These are phyloP conservation scores for Gonioctena quinquepunctata DNA, from an alignment of 1,140 invertebrate species.

Conservation along the genomic window DNA sequence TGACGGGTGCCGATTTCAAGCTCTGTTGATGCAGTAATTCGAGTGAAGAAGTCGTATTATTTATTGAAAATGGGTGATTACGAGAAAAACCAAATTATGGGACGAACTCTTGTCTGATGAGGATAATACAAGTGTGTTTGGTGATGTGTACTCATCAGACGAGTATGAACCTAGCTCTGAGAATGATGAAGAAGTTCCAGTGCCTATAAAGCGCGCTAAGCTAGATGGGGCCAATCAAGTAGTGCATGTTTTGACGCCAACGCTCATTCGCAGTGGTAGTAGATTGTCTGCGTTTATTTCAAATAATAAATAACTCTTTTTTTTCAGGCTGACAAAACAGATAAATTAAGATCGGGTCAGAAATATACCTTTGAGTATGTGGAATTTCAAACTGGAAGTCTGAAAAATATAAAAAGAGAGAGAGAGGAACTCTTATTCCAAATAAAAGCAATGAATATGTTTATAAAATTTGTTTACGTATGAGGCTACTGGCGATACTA, in stretches of 20 bases:
- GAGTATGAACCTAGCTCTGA: not conserved
- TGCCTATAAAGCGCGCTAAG: not conserved
- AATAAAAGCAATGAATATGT: too few relatives aligned
- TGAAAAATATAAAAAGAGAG: too few relatives aligned
- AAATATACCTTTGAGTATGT: too few relatives aligned
- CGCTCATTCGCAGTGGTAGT: not conserved
- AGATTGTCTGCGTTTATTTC: not conserved
- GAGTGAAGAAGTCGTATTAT: too few relatives aligned
- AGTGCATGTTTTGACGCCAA: not conserved
- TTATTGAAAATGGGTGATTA: too few relatives aligned
- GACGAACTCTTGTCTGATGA: not conserved
- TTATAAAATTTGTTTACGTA: too few relatives aligned
- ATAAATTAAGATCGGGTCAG: not conserved
- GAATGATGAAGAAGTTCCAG: not conserved
- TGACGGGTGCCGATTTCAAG: too few relatives aligned
- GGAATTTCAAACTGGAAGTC: too few relatives aligned
- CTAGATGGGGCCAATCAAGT: not conserved
- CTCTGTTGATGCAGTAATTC: too few relatives aligned
- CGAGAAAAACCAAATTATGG: too few relatives aligned
- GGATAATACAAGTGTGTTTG: not conserved
- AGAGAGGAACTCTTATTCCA: too few relatives aligned
- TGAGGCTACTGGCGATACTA: too few relatives aligned
- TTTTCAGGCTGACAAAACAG: not conserved
- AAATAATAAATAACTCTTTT: not conserved
- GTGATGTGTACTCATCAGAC: not conserved